phyloP scores from a whole-genome alignment of 2,888 invertebrate genomes.

The Phyllotreta cruciferae region DNA sequence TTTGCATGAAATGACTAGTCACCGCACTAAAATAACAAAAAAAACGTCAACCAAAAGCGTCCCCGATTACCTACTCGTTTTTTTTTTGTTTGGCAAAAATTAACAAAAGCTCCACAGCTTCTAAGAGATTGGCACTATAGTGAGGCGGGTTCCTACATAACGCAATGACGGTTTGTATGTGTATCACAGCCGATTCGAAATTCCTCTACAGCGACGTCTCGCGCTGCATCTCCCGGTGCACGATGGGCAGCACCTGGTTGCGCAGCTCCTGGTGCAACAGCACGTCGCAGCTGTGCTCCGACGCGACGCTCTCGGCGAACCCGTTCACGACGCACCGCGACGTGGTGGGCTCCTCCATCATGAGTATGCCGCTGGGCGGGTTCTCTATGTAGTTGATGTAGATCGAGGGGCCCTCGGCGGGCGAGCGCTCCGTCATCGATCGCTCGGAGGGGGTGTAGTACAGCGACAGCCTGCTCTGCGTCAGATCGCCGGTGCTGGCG shows the following conservation, averaged over 20 bases:
- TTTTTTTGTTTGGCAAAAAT: conserved; percentile 28
- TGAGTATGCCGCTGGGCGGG: conserved; percentile 31
- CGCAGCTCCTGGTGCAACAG: conserved; percentile 48
- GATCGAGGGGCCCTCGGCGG: conserved; percentile 63
- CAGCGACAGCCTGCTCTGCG: conserved; percentile 73
- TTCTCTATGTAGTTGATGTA: conserved; percentile 73
- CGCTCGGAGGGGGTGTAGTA: conserved; percentile 85
- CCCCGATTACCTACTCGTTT: conserved; percentile 25
- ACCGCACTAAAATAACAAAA: conserved; percentile 28
- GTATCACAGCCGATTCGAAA: conserved; percentile 48
- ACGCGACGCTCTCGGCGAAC: conserved; percentile 44
- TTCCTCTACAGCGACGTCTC: conserved; percentile 56
- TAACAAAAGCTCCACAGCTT: conserved; percentile 32
- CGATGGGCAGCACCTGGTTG: conserved; percentile 61
- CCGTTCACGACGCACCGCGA: conserved; percentile 48
- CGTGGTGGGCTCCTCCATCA: conserved; percentile 53
- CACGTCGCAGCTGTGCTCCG: conserved; percentile 59
- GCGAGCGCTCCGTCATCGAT: conserved; percentile 63
- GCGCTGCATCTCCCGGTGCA: conserved; percentile 45
- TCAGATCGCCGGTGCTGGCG: conserved; percentile 61
- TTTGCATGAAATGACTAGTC: conserved; percentile 37
- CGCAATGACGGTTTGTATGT: conserved; percentile 36
- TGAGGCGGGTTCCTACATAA: conserved; percentile 51
- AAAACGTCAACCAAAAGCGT: conserved; percentile 26
- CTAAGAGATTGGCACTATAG: conserved; percentile 51